Evolutionary conservation across 1,140 invertebrate genomes (phyloP).

Genomic region (Drosophila nasuta): DNA sequence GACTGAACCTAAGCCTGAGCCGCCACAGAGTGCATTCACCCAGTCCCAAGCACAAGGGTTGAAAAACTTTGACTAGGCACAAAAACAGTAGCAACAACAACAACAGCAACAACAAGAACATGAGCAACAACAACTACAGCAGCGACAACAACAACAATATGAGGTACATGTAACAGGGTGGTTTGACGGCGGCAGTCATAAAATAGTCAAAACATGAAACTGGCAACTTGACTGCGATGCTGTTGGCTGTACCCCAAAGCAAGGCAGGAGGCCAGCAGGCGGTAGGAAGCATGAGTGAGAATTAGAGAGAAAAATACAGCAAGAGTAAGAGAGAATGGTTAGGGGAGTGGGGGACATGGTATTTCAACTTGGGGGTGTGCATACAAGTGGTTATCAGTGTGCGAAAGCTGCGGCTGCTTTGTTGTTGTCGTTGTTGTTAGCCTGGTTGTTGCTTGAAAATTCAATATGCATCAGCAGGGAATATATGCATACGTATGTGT

Average conservation of each 20-base stretch:
- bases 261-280: not conserved
- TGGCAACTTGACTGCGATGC: slow-evolving; percentile 42
- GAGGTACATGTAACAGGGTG: slow-evolving; percentile 48
- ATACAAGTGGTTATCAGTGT: slow-evolving; percentile 78
- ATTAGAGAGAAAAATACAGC: not conserved
- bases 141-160: slow-evolving; percentile 25
- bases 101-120: slow-evolving; percentile 30
- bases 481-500: not conserved
- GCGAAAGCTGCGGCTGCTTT: slow-evolving; percentile 22
- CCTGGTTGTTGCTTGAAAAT: slow-evolving; percentile 42
- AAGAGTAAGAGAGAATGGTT: not conserved
- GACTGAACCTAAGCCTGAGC: slow-evolving; percentile 9
- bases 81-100: slow-evolving; percentile 29
- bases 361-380: slow-evolving; percentile 33
- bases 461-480: slow-evolving; percentile 63
- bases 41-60: slow-evolving; percentile 66
- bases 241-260: slow-evolving; percentile 46
- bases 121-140: slow-evolving; percentile 22
- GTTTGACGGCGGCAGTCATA: slow-evolving; percentile 41
- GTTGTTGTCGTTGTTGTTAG: slow-evolving; percentile 14
- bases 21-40: slow-evolving; percentile 87
- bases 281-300: not conserved
- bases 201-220: slow-evolving; percentile 55
- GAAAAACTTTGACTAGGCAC: slow-evolving; percentile 58
- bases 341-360: not conserved